phyloP scores from a whole-genome alignment of 2,888 invertebrate species.

The Hedya salicella region DNA sequence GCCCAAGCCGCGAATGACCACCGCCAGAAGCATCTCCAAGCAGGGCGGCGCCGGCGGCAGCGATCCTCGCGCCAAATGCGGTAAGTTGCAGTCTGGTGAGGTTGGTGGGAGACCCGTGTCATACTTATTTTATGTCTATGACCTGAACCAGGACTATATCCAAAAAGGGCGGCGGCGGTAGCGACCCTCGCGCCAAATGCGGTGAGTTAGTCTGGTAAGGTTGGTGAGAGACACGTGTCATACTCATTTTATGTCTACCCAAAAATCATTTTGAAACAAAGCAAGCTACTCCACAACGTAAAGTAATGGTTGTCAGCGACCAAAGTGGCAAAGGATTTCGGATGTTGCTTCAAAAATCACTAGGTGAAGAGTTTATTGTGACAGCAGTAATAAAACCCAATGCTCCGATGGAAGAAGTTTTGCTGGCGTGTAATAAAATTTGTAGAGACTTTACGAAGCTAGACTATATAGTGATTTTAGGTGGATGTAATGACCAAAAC shows the following conservation, averaged over 20 bases:
- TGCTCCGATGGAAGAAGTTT: conserved; percentile 6
- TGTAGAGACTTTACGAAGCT: conserved; percentile 16
- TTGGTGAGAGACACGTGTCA: too few species aligned
- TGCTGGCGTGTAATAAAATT: too few species aligned
- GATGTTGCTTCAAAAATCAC: neutral
- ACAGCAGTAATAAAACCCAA: conserved; percentile 13
- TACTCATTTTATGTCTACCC: too few species aligned
- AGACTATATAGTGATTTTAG: conserved; percentile 14
- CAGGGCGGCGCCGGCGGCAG: conserved; percentile 60
- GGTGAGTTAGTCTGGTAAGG: too few species aligned
- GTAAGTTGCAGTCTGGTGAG: conserved; percentile 51
- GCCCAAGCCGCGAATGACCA: conserved; percentile 67
- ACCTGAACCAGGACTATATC: too few species aligned
- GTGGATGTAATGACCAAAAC: conserved; percentile 13
- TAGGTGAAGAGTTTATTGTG: conserved; percentile 7
- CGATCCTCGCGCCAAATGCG: conserved; percentile 72
- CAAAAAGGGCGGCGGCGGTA: too few species aligned
- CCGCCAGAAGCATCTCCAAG: conserved; percentile 72
- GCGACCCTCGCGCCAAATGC: too few species aligned
- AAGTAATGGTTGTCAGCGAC: conserved; percentile 10
- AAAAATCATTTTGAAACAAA: too few species aligned
- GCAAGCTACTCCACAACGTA: neutral
- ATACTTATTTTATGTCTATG: too few species aligned
- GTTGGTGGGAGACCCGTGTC: too few species aligned
- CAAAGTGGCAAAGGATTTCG: conserved; percentile 7